Conservation (phyloP, 2,888 invertebrate species). For the Tenodera sinensis region DNA sequence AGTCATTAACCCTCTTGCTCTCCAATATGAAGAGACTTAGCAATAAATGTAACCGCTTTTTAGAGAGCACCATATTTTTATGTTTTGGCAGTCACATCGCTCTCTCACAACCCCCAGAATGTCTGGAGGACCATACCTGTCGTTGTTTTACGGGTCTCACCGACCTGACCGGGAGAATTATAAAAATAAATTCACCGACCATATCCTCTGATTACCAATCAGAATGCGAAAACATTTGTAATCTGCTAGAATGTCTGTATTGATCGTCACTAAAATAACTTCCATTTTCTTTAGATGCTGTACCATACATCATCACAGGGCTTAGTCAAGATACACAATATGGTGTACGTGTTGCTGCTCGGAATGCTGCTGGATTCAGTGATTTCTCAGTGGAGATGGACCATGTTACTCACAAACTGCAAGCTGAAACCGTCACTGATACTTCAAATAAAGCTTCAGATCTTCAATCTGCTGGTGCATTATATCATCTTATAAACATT, state of each 20-base stretch:
- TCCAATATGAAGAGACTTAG: too few relatives aligned
- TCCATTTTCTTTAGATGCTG: conserved; percentile 45
- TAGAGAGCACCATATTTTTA: too few relatives aligned
- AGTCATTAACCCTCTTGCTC: too few relatives aligned
- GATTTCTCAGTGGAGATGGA: conserved; percentile 29
- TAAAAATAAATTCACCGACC: too few relatives aligned
- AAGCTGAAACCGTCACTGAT: conserved; percentile 10
- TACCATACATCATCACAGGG: conserved; percentile 46
- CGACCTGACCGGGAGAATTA: too few relatives aligned
- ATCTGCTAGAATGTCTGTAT: neutral
- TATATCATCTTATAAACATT: neutral
- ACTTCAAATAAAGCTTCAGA: neutral
- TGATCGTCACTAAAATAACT: neutral
- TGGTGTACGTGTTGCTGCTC: conserved; percentile 52
- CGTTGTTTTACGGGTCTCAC: too few relatives aligned
- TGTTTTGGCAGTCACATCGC: too few relatives aligned
- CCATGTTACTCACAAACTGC: conserved; percentile 31
- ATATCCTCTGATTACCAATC: too few relatives aligned
- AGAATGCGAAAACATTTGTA: too few relatives aligned
- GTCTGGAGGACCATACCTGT: too few relatives aligned
- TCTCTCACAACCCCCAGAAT: too few relatives aligned
- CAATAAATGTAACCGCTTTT: too few relatives aligned
- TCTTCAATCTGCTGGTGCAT: neutral
- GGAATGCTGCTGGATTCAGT: conserved; percentile 55
- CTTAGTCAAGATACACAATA: conserved; percentile 52